Evolutionary conservation across 1,140 invertebrate species (phyloP), one percentile per base, ranked within the genome.

Genomic region (Pissodes strobi): DNA sequence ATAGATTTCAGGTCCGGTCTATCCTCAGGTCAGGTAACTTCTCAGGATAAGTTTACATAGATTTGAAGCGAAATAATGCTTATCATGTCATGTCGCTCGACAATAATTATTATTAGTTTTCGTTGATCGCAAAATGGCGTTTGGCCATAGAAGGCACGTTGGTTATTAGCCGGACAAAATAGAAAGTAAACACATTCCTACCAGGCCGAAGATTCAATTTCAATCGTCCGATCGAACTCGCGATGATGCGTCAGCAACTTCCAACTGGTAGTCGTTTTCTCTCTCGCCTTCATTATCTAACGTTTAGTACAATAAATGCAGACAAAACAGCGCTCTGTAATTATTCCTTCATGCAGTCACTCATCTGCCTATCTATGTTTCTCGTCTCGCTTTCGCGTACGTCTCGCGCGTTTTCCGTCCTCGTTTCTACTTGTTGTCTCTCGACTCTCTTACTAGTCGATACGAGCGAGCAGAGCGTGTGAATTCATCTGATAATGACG

Each of bases 281-380:
- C 49, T 48, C 13, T 3, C 2, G 61, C 25, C 48, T 39, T 41
- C 13, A 51, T 55, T n/a, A 27, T 57, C 41, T 21, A 55, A 45
- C 64, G 53, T 67, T 67, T 67, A 64, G 37, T 59, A 53, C 65
- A 38, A 57, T 64, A 39, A 57, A 64, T 57, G 38, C 43, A 45
- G 57, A 30, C 39, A 56, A 66, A 66, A 52, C 30, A 56, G 64
- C 64, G 60, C 46, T 64, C 65, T 67, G 60, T 67, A 67, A 67
- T 67, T 67, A 67, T 64, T 57, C 60, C 60, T 67, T 67, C 65
- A 62, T 57, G 56, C 60, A 67, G 64, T 67, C 64, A 67, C 64
- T 67, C 64, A 61, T 61, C 58, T 58, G 41, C 23, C 39, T 57
- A 67, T 67, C 65, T 67, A 41, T 10, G 49, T 18, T 13, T 8